phyloP scores from a whole-genome alignment of 2,888 invertebrate species.

The Clivina fossor region DNA sequence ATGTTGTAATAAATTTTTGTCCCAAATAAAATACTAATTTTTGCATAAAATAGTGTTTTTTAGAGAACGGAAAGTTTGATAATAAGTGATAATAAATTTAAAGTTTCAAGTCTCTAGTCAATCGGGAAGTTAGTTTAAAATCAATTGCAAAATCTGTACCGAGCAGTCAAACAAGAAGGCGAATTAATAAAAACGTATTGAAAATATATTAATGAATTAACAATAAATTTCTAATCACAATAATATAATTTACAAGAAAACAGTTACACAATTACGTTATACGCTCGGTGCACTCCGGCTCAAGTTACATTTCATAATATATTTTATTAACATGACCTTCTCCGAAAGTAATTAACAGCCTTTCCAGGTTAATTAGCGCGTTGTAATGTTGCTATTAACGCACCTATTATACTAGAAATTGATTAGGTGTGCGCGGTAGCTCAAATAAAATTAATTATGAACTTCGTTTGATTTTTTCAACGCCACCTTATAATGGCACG shows the following conservation, averaged over 20 bases:
- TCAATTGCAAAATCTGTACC: too few species aligned
- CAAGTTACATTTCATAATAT: slow-evolving; percentile 23
- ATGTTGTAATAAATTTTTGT: background rate
- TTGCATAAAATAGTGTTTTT: background rate
- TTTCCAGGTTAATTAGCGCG: slow-evolving; percentile 28
- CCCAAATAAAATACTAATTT: background rate
- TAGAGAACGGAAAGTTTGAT: too few species aligned
- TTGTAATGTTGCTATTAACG: slow-evolving; percentile 23
- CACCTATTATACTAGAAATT: slow-evolving; percentile 11
- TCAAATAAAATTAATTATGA: slow-evolving; percentile 20
- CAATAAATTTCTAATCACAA: too few species aligned
- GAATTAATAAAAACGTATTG: too few species aligned
- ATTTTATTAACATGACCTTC: slow-evolving; percentile 30
- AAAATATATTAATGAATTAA: too few species aligned
- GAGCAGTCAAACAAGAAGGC: too few species aligned
- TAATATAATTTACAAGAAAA: too few species aligned
- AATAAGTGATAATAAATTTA: too few species aligned
- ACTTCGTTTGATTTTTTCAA: slow-evolving; percentile 4
- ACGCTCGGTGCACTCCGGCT: too few species aligned
- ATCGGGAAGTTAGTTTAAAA: too few species aligned
- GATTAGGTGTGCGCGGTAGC: slow-evolving; percentile 25
- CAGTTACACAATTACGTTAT: too few species aligned
- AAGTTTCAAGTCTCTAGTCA: too few species aligned
- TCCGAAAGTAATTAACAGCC: slow-evolving; percentile 22
- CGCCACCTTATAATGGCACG: background rate